Base-by-base conservation (phyloP, 2,113 vertebrate genomes). In the Nicator chloris region DNA sequence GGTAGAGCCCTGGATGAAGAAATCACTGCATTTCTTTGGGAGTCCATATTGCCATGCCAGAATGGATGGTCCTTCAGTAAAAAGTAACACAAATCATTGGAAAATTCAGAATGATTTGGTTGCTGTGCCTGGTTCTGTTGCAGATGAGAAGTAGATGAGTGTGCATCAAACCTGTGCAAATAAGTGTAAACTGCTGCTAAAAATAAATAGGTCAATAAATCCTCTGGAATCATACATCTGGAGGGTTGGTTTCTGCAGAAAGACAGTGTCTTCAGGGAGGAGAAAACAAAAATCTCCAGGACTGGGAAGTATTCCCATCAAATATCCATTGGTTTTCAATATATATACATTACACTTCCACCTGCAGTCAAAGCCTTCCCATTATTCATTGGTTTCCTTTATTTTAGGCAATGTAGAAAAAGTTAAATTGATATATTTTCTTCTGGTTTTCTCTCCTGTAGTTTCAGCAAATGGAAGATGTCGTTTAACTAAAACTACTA, bases 21-120 rank as follows among this genome's bases (percentile, higher is more conserved):
- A 81, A 20, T 54, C 0, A 0, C 31, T 39, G 24, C 59, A 9
- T 35, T 72, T 49, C 57, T 83, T 26, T 59, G 72, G 22, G 11
- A 49, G 13, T 61, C 9, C 1, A 0, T 5, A 3, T 49, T 50
- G 44, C 28, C 33, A 4, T n/a, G 56, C 31, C 11, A 24, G 13
- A 47, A 19, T 24, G 24, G 59, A 16, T 57, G 65, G 18, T 22
- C 39, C 50, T 69, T 40, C 69, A 35, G 33, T 53, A 27, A 39
- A 18, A 11, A 27, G 7, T 15, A 42, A 24, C 35, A 22, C 10
- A 26, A 54, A n/a, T 19, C 9, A 5, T 6, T 27, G 47, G 16
- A 9, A 63, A 47, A 19, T 4, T 40, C 11, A 13, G 14, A 23
- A 13, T 8, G 3, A 24, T 11, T 27, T 21, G n/a, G 13, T 0